Evolutionary conservation across 2,888 invertebrate species (phyloP).

Genomic region (Microctonus brassicae): DNA sequence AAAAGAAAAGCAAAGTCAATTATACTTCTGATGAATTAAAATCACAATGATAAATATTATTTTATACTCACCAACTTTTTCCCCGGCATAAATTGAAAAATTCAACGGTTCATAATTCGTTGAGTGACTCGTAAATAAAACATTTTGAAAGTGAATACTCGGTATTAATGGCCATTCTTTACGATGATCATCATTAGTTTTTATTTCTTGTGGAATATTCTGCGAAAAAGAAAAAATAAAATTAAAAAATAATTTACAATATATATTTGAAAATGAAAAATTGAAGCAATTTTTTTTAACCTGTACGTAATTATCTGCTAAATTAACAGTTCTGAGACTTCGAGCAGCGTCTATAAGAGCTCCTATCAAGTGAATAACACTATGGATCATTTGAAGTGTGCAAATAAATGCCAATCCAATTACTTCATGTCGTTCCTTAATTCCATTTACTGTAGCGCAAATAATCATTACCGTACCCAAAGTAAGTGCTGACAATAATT

Average conservation of each 20-base stretch:
- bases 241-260: not conserved
- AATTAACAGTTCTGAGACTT: slow-evolving; percentile 49
- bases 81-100: slow-evolving; percentile 46
- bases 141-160: slow-evolving; percentile 52
- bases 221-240: slow-evolving; percentile 25
- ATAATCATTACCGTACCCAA: slow-evolving; percentile 44
- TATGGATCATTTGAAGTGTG: slow-evolving; percentile 50
- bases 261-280: not conserved
- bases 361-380: slow-evolving; percentile 46
- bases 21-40: not conserved
- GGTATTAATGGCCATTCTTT: slow-evolving; percentile 50
- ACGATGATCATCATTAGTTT: slow-evolving; percentile 38
- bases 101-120: slow-evolving; percentile 45
- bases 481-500: slow-evolving; percentile 50
- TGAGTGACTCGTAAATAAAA: slow-evolving; percentile 42
- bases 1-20: no score
- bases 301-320: slow-evolving; percentile 51
- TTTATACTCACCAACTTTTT: slow-evolving; percentile 48
- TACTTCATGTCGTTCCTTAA: slow-evolving; percentile 46
- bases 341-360: slow-evolving; percentile 48
- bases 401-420: slow-evolving; percentile 53
- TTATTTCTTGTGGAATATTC: slow-evolving; percentile 51
- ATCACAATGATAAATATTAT: not conserved
- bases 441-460: slow-evolving; percentile 43
- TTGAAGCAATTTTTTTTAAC: slow-evolving; percentile 33